Conservation (phyloP, 2,888 invertebrate species). For the Lysandra coridon region DNA sequence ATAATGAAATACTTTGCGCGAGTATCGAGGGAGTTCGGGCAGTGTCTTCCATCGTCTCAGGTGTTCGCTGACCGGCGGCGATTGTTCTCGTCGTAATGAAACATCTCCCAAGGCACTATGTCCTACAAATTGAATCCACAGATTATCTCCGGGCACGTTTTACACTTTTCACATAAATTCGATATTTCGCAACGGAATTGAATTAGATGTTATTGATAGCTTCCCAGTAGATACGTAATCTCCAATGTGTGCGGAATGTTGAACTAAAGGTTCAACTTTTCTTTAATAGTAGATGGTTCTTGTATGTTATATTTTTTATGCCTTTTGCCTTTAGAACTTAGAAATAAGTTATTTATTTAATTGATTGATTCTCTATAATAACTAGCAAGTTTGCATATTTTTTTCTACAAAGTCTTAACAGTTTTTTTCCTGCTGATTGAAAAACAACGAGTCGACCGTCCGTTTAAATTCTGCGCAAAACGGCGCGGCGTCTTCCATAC, state of each 20-base stretch:
- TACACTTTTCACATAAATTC: constrained; percentile 71
- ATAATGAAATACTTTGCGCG: constrained; percentile 13
- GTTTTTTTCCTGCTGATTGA: too few species aligned
- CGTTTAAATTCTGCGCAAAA: background rate
- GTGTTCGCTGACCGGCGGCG: constrained; percentile 50
- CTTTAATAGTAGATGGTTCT: background rate
- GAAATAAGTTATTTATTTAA: background rate
- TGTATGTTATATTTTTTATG: background rate
- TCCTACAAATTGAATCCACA: constrained; percentile 71
- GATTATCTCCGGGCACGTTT: constrained; percentile 68
- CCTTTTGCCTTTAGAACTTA: background rate
- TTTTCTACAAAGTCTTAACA: too few species aligned
- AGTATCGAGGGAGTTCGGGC: background rate
- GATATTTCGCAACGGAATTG: constrained; percentile 46
- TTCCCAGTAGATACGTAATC: background rate
- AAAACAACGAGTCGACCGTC: too few species aligned
- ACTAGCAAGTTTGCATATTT: background rate
- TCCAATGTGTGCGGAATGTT: background rate
- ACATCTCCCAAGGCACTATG: constrained; percentile 67
- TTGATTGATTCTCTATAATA: background rate
- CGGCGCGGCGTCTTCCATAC: background rate
- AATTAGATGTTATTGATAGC: constrained; percentile 38
- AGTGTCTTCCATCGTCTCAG: constrained; percentile 46
- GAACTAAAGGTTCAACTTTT: background rate
- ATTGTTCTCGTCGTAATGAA: constrained; percentile 62